Percentiles rank a stretch among this genome's conserved stretches.
Evolutionary conservation across 2,888 invertebrate genomes (phyloP).

Genomic region (Heliconius aoede): DNA sequence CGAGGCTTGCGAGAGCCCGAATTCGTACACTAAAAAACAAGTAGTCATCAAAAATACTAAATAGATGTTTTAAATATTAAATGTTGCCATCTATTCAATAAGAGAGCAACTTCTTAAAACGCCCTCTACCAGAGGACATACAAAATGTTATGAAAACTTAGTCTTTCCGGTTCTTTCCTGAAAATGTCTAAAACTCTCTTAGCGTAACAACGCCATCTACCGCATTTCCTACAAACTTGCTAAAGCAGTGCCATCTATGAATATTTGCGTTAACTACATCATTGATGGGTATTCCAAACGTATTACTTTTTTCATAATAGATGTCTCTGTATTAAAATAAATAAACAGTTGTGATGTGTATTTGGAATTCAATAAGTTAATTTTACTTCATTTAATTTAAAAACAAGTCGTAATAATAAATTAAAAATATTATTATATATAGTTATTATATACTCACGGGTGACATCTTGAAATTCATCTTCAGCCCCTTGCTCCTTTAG

Average conservation of each 20-base stretch:
- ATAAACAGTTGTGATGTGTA: conserved; percentile 61
- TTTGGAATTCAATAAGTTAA: conserved; percentile 27
- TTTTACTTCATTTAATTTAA: conserved; percentile 19
- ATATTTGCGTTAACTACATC: conserved; percentile 11
- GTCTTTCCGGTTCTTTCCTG: not conserved
- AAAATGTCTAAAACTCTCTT: conserved; percentile 28
- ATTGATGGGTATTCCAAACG: not conserved
- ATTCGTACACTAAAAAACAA: no score
- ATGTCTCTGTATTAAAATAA: conserved; percentile 60
- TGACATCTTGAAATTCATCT: conserved; percentile 71
- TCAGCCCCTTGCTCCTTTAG: conserved; percentile 50
- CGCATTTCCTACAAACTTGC: conserved; percentile 4
- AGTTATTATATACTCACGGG: conserved; percentile 76
- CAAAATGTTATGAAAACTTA: conserved; percentile 46
- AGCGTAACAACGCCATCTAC: conserved; percentile 39
- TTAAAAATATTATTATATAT: no score
- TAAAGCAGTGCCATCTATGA: conserved; percentile 50
- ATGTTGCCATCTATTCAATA: conserved; percentile 14
- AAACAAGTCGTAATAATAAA: conserved; percentile 4
- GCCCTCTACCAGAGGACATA: conserved; percentile 60
- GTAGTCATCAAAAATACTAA: not conserved
- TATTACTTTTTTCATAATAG: conserved; percentile 53
- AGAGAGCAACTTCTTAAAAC: conserved; percentile 1
- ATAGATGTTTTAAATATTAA: not conserved
- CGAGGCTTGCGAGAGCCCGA: no score